Evolutionary conservation across 30 jellyfish, hydroid and myxozoan species (phyloP), one percentile per base, ranked within the genome.

Genomic region (Rhopilema esculentum): DNA sequence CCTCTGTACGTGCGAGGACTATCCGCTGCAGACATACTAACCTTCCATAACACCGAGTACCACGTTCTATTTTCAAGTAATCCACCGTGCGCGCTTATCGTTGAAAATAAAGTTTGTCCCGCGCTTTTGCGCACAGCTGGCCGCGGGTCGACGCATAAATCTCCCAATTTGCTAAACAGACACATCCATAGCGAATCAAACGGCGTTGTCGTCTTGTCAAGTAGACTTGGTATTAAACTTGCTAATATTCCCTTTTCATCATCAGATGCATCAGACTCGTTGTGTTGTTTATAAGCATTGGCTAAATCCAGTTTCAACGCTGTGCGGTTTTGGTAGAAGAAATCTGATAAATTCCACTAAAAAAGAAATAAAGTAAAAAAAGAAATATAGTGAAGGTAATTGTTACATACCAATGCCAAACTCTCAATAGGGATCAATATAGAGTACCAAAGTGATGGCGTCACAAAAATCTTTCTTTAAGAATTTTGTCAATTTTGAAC

Each of bases 81-180:
- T 24, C 98, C 97, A 16, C 98, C 98, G 33, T 93, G 98, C 9
- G 98, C 98, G 65, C 94, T 89, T 65, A 93, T 88, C 23, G 98
- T 93, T 20, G 98, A 93, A 68, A 93, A 93, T 70, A 93, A 73
- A 4, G 98, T 93, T 72, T 93, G 98, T 32, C 98, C 98, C 75
- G 98, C 98, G 75, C 98, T 93, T 31, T 93, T 93, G 26, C 98
- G 97, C 16, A 93, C 98, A 49, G 98, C 98, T 6, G 98, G 98
- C 69, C 98, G 89, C 69, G 98, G 98, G 86, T 93, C 98, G 51
- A 93, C 98, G 89, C 98, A 93, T 81, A 93, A 96, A 63, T 93
- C 98, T 1, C 98, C 98, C 1, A 93, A 87, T 63, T 93, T 93
- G 50, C 98, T 87, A 77, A 88, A 93, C 79, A 93, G 52, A 73